Percentiles rank a stretch among this genome's conserved stretches.
phyloP scores from a whole-genome alignment of 2,888 invertebrate genomes.

The Xestia xanthographa region DNA sequence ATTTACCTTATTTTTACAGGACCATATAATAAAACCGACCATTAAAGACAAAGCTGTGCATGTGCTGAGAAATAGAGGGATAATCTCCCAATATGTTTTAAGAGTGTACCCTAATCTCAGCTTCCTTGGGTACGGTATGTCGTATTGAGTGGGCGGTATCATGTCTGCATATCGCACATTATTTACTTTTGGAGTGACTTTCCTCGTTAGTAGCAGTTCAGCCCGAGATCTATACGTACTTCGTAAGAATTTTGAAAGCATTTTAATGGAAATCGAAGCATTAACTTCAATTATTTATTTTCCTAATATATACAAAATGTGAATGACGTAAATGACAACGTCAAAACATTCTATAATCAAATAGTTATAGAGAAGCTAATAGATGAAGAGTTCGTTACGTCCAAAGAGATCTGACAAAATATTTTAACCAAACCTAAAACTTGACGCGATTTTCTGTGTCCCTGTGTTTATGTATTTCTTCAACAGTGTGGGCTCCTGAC shows the following conservation, averaged over 20 bases:
- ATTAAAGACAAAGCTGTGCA: conserved; percentile 64
- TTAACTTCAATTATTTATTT: conserved; percentile 57
- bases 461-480: background rate
- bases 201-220: conserved; percentile 52
- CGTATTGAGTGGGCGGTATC: conserved; percentile 82
- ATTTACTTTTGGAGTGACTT: conserved; percentile 42
- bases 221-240: conserved; percentile 50
- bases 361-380: conserved; percentile 41
- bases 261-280: conserved; percentile 60
- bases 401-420: conserved; percentile 31
- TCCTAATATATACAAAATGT: conserved; percentile 50
- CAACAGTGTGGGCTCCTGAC: background rate
- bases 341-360: conserved; percentile 59
- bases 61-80: conserved; percentile 78
- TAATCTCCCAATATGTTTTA: conserved; percentile 80
- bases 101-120: conserved; percentile 72
- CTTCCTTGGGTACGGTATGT: conserved; percentile 74
- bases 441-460: too few species aligned
- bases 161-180: conserved; percentile 59
- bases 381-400: conserved; percentile 35
- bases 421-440: background rate
- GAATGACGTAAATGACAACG: conserved; percentile 51
- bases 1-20: conserved; percentile 77
- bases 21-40: conserved; percentile 71
- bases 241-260: conserved; percentile 78